Percentiles rank a stretch among this genome's conserved stretches.
Conservation (phyloP, 1,140 invertebrate genomes). For the Drosophila kohkoa region DNA sequence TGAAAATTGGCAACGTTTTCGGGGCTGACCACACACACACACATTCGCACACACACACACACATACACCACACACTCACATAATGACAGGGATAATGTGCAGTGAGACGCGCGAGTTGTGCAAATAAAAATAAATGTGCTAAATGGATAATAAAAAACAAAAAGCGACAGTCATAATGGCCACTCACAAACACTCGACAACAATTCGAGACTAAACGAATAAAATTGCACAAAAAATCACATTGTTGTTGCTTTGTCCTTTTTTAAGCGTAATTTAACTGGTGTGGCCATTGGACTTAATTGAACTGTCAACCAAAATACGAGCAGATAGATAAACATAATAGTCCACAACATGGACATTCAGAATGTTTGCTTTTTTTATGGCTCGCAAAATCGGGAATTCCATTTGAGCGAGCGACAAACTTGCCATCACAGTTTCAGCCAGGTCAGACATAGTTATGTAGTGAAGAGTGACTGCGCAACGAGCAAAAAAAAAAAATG, state of each 20-base stretch:
- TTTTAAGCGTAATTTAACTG: constrained; percentile 82
- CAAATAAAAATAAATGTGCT: constrained; percentile 83
- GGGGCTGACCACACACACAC: constrained; percentile 63
- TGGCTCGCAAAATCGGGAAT: constrained; percentile 18
- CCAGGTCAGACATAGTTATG: constrained; percentile 1
- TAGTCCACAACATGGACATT: constrained; percentile 27
- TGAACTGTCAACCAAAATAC: constrained; percentile 74
- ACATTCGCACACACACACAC: constrained; percentile 38
- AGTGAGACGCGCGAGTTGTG: constrained; percentile 41
- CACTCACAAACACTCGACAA: constrained; percentile 50
- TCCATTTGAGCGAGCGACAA: constrained; percentile 16
- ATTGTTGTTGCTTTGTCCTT: constrained; percentile 39
- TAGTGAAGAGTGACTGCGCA: background rate
- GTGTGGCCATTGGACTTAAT: constrained; percentile 76
- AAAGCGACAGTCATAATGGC: constrained; percentile 77
- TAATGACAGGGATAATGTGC: constrained; percentile 68
- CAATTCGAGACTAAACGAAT: constrained; percentile 23
- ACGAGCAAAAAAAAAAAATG: background rate
- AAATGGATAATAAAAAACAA: constrained; percentile 82
- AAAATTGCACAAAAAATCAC: constrained; percentile 50
- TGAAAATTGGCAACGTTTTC: constrained; percentile 66
- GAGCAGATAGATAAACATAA: constrained; percentile 69
- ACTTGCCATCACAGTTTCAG: background rate
- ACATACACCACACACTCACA: constrained; percentile 5
- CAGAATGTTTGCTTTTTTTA: constrained; percentile 13